Conservation (phyloP, 2,113 vertebrate genomes). For the Alces alces region DNA sequence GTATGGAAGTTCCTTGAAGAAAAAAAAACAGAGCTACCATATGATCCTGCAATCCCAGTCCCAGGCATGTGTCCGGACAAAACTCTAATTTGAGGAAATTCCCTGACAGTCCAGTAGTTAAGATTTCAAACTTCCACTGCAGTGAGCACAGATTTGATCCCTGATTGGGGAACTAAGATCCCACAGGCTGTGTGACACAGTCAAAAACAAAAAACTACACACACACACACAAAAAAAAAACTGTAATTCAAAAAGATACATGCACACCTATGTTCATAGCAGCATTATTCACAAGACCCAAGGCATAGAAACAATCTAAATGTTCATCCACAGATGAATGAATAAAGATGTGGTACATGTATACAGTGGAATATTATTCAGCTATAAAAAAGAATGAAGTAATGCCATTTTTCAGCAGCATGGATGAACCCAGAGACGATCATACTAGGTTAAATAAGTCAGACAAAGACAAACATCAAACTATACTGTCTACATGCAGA, state of each 20-base stretch:
- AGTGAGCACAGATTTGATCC: background rate
- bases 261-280: background rate
- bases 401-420: background rate
- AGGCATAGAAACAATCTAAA: background rate
- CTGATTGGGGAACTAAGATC: background rate
- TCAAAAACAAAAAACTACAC: background rate
- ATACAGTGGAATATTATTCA: background rate
- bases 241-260: background rate
- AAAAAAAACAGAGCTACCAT: background rate
- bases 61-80: background rate
- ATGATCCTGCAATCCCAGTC: background rate
- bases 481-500: background rate
- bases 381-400: background rate
- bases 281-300: background rate
- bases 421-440: background rate
- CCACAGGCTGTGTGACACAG: background rate
- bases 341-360: background rate
- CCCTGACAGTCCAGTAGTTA: background rate
- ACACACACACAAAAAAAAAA: background rate
- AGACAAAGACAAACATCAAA: background rate
- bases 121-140: background rate
- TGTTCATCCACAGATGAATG: background rate
- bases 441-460: background rate
- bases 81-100: background rate
- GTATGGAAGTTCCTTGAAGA: background rate